Base-by-base conservation (phyloP, 53 echinoderm and acorn worm genomes). In the Mesocentrotus franciscanus region DNA sequence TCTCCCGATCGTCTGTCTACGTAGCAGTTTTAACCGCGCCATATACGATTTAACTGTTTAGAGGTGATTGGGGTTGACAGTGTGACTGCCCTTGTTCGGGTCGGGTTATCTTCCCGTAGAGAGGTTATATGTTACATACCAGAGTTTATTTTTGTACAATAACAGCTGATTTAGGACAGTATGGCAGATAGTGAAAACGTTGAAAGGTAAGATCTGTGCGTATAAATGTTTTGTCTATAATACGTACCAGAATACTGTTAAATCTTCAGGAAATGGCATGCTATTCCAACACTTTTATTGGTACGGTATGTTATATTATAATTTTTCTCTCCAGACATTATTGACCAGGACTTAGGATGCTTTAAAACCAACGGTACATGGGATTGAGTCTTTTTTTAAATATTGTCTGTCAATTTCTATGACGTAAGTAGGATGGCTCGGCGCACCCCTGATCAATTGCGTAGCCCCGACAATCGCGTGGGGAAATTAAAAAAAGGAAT, bases 61-160 rank as follows among this genome's bases (percentile, higher is more conserved):
- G 18, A 8, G 35, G 35, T 35, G 35, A 79, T 79, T 79, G 36
- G 39, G 39, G 18, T 15, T 79, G 79, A 79, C 79, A 79, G 79
- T 79, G 33, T 39, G 0, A 11, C 20, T 10, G 16, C 79, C 79
- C 14, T 3, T 32, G 79, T 79, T 39, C 36, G 8, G 79, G 79
- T 79, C 79, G 39, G 79, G 79, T 79, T 35, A 76, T 76, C 30
- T 76, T 76, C 76, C 24, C 33, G 76, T 76, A 4, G 76, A 79
- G 39, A 79, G 79, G 39, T 72, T 72, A 72, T 72, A 79, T 35
- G 4, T 36, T 39, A 15, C 33, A 79, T 79, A 79, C 39, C 79
- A 79, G 36, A 39, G 39, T 39, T 39, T 79, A 17, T 18, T 16
- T 36, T 16, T 35, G 17, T 17, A 79, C 11, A 39, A 39, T 17